These are phyloP conservation scores for Trematomus loennbergii DNA, from an alignment of 2,113 vertebrate species.

Conservation along the genomic window DNA sequence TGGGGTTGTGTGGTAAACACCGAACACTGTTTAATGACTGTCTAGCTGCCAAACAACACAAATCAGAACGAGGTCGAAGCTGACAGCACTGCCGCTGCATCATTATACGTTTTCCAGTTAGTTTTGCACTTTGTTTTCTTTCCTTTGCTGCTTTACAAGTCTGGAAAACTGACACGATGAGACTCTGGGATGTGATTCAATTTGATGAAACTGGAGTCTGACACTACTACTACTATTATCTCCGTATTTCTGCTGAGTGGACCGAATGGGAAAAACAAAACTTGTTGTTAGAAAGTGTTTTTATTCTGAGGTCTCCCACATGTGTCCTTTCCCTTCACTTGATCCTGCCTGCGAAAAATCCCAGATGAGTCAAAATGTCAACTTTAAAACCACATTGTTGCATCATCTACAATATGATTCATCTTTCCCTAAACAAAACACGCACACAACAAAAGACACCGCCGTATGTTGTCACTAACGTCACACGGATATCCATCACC, in stretches of 20 bases:
- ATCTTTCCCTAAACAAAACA: slow-evolving; percentile 25
- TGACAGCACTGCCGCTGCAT: slow-evolving; percentile 5
- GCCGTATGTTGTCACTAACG: not conserved
- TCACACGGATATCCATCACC: slow-evolving; percentile 1
- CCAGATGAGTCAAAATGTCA: slow-evolving; percentile 48
- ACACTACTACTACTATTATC: slow-evolving; percentile 28
- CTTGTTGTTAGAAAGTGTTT: slow-evolving; percentile 28
- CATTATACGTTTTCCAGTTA: slow-evolving; percentile 1
- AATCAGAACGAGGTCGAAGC: slow-evolving; percentile 48
- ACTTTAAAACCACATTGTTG: slow-evolving; percentile 34
- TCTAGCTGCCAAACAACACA: slow-evolving; percentile 48
- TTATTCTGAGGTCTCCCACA: slow-evolving; percentile 44
- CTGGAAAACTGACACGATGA: not conserved
- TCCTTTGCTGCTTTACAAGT: not conserved
- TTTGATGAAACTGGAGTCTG: slow-evolving; percentile 1
- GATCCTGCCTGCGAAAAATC: slow-evolving; percentile 42
- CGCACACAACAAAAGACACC: slow-evolving; percentile 1
- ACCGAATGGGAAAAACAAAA: slow-evolving; percentile 40
- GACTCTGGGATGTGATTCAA: slow-evolving; percentile 2
- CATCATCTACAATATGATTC: slow-evolving; percentile 54
- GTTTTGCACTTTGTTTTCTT: not conserved
- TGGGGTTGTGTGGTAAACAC: slow-evolving; percentile 45
- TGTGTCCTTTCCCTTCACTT: slow-evolving; percentile 34
- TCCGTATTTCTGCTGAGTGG: slow-evolving; percentile 38
- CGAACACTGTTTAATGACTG: slow-evolving; percentile 51